Evolutionary conservation across 2,888 invertebrate species (phyloP).

Genomic region (Mythimna loreyi): DNA sequence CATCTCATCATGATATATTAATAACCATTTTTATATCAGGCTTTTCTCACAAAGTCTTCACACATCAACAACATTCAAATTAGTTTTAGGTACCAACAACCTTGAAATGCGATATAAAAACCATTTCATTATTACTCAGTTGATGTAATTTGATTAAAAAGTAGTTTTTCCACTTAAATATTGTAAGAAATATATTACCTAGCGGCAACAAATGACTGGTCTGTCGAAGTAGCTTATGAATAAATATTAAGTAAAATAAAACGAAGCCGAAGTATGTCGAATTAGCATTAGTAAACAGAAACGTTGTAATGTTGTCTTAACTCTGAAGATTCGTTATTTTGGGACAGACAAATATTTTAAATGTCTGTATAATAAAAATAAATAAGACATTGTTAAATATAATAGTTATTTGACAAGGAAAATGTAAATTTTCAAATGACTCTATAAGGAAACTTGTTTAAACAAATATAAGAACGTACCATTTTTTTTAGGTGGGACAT

Average conservation of each 20-base stretch:
- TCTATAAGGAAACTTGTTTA: background rate
- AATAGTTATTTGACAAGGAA: background rate
- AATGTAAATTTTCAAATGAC: background rate
- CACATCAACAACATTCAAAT: background rate
- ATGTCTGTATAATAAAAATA: background rate
- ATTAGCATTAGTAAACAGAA: conserved; percentile 22
- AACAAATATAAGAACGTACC: background rate
- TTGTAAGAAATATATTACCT: background rate
- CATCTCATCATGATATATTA: too few species aligned
- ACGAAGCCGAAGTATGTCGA: conserved; percentile 10
- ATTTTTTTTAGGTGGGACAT: too few species aligned
- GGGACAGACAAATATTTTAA: background rate
- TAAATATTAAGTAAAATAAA: conserved; percentile 25
- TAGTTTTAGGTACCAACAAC: conserved; percentile 9
- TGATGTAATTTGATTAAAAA: conserved; percentile 12
- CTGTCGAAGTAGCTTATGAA: conserved; percentile 7
- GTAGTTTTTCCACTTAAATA: conserved; percentile 30
- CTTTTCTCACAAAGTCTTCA: background rate
- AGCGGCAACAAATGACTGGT: conserved; percentile 1
- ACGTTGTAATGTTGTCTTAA: background rate
- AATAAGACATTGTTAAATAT: too few species aligned
- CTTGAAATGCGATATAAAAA: conserved; percentile 24
- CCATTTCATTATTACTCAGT: conserved; percentile 22
- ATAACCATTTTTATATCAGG: too few species aligned
- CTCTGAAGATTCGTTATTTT: background rate